Evolutionary conservation across 53 echinoderm and acorn worm species (phyloP).

Genomic region (Pentamera pediparva): DNA sequence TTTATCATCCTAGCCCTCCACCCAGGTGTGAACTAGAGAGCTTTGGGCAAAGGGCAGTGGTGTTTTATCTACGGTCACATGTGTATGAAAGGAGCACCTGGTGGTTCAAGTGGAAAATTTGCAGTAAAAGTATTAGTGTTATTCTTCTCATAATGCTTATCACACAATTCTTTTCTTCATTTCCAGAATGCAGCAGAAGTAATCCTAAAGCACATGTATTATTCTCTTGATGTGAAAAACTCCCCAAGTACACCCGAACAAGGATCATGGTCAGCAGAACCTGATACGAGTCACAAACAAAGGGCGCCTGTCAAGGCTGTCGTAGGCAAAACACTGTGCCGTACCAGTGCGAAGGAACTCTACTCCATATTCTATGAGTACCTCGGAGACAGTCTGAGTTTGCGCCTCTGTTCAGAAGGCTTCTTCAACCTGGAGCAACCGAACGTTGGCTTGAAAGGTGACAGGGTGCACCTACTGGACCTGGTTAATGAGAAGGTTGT

Average conservation of each 20-base stretch:
- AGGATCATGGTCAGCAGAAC: not conserved
- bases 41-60: too few relatives aligned
- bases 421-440: not conserved
- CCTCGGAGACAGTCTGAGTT: conserved; percentile 76
- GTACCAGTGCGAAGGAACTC: conserved; percentile 35
- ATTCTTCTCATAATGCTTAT: not conserved
- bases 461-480: conserved; percentile 39
- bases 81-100: too few relatives aligned
- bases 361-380: conserved; percentile 72
- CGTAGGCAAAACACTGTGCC: too few relatives aligned
- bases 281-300: too few relatives aligned
- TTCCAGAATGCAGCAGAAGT: conserved; percentile 81
- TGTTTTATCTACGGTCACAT: too few relatives aligned
- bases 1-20: too few relatives aligned
- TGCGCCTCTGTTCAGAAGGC: conserved; percentile 27
- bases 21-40: too few relatives aligned
- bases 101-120: too few relatives aligned
- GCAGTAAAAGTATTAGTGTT: not conserved
- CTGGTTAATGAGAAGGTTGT: conserved; percentile 56
- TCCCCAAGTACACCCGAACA: not conserved
- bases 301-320: too few relatives aligned
- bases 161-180: not conserved
- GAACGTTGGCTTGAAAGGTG: not conserved
- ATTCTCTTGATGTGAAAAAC: not conserved
- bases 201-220: conserved; percentile 55